Base-by-base conservation (phyloP, 2,888 invertebrate genomes). In the Alentia gelatinosa region DNA sequence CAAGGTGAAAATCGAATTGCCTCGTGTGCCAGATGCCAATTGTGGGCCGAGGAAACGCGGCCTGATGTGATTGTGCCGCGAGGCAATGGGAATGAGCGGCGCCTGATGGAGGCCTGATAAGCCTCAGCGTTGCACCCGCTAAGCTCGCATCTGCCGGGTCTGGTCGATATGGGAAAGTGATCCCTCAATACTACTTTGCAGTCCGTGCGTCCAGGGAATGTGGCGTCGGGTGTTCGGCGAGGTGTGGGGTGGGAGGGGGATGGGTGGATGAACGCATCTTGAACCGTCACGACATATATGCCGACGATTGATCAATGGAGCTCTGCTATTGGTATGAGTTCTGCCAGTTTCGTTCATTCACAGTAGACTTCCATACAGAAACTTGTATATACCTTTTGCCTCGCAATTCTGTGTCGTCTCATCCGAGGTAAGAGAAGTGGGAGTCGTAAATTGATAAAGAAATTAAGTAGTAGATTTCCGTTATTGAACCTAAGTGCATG, bases 51-150 rank as follows among this genome's bases (percentile, higher is more conserved):
- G 68, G 68, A 68, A 68, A 68, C 33, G 68, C 68, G 68, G 68
- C 68, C 79, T 79, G 79, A 79, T 39, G 79, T 79, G 79, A 79
- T 79, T 79, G 79, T 79, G 79, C 39, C 79, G 79, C 37, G 37
- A 35, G 79, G 39, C 79, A 79, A 79, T 79, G 19, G 79, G 37
- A 79, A 79, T 79, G 79, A 79, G 79, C 79, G 39, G 19, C 79
- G 79, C 37, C 79, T 79, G 79, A 79, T 79, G 79, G 39, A 15
- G 23, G 39, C 79, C 79, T 68, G 68, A 68, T 68, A 68, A 68
- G 68, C 68, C 68, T 12, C 68, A n/a, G 68, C 33, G 68, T 68
- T 68, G n/a, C 68, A 30, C 26, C 56, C 68, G 68, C 30, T 68
- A 68, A 68, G 33, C 68, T 15, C 33, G n/a, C 68, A 68, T 68